Percentiles rank a stretch among this genome's conserved stretches.
phyloP scores from a whole-genome alignment of 1,140 invertebrate species.

The Pteromalus puparum region DNA sequence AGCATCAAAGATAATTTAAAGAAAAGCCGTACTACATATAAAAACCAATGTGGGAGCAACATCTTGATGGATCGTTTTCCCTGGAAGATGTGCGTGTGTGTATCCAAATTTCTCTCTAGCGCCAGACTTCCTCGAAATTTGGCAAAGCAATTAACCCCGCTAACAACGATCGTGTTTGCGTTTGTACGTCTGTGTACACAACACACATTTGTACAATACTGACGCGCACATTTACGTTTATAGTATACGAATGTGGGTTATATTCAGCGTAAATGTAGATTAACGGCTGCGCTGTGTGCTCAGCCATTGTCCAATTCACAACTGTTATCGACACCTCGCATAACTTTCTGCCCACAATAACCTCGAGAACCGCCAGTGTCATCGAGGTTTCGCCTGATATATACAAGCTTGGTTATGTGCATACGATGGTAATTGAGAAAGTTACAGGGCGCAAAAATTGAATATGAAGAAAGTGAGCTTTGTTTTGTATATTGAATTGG shows the following conservation, averaged over 20 bases:
- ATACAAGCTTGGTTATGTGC: not conserved
- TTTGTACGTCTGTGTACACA: not conserved
- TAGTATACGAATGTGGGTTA: not conserved
- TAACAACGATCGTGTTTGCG: not conserved
- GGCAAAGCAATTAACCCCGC: not conserved
- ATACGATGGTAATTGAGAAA: not conserved
- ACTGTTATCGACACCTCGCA: not conserved
- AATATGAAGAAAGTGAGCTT: not conserved
- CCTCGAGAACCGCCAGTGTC: not conserved
- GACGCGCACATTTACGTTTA: no score
- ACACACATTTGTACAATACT: no score
- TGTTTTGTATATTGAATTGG: no score
- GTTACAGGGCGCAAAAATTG: not conserved
- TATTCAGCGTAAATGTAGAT: not conserved
- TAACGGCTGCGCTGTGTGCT: not conserved
- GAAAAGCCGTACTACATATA: no score
- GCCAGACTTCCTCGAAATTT: no score
- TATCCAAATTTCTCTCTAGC: no score
- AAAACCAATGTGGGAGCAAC: not conserved
- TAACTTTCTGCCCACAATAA: not conserved
- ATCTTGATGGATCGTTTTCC: not conserved
- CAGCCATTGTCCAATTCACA: not conserved
- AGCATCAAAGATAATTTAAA: no score
- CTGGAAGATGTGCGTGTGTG: no score
- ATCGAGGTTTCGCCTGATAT: not conserved